Evolutionary conservation across 2,888 invertebrate species (phyloP), one percentile per base, ranked within the genome.

Genomic region (Pegoplata infirma): DNA sequence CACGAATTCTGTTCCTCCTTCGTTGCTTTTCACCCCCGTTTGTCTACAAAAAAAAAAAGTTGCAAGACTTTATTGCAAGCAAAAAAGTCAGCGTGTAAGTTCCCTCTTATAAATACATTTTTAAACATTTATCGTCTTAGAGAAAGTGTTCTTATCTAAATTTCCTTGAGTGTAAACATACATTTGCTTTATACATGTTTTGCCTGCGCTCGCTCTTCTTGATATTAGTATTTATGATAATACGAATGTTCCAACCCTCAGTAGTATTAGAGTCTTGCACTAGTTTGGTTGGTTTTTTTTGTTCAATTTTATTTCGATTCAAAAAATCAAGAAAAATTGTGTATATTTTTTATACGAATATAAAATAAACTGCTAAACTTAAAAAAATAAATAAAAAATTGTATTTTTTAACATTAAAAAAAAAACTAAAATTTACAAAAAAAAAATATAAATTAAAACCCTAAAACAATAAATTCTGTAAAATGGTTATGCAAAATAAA

Each of bases 261-360:
- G 79, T 79, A 72, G 71, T 58, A 63, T 63, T 72, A 72, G 61
- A 61, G 67, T 58, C 75, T 75, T 67, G 67, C 51, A 56, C 21
- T 49, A 67, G 75, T 67, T 71, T 67, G 75, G 79, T 71, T 56
- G 79, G 23, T 63, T 75, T 63, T 53, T 12, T 23, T 44, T 47
- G n/a, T 36, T 19, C 44, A 19, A 51, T 55, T 55, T 21, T 47
- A 46, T 71, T 58, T 32, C 51, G 44, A 36, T 19, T 6, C n/a
- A 19, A 61, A 32, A 19, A n/a, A 36, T 58, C 40, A 55, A 40
- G 55, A n/a, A 40, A 40, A 55, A 56, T 32, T 46, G 36, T 61
- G 14, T 49, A 40, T 25, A 56, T 28, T 53, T 66, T n/a, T 47
- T 25, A 28, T 46, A 21, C 16, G 23, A 61, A 59, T 40, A 32